phyloP scores from a whole-genome alignment of 1,140 invertebrate species.

The Phthorimaea operculella region DNA sequence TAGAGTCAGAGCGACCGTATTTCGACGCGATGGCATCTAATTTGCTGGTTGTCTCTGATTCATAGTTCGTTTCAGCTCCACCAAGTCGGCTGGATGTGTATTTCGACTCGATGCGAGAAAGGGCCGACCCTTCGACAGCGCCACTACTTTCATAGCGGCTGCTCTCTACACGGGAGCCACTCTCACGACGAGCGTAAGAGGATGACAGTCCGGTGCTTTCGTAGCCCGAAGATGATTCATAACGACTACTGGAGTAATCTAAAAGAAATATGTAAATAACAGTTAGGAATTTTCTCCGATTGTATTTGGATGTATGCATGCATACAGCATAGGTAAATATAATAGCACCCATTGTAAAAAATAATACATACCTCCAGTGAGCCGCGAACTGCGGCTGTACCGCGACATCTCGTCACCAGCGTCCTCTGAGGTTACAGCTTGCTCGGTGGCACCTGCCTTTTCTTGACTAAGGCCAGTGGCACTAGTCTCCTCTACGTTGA shows the following conservation, averaged over 20 bases:
- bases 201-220: slow-evolving; percentile 40
- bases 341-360: neutral
- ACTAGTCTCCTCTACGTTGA: slow-evolving; percentile 3
- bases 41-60: slow-evolving; percentile 24
- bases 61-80: slow-evolving; percentile 29
- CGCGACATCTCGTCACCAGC: slow-evolving; percentile 69
- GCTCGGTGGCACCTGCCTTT: slow-evolving; percentile 25
- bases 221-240: slow-evolving; percentile 61
- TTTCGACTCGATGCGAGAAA: slow-evolving; percentile 46
- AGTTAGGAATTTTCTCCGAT: slow-evolving; percentile 1
- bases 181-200: slow-evolving; percentile 47
- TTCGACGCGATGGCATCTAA: slow-evolving; percentile 39
- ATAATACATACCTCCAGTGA: slow-evolving; percentile 67
- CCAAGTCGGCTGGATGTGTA: slow-evolving; percentile 37
- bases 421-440: slow-evolving; percentile 58
- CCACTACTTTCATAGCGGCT: slow-evolving; percentile 37
- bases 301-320: neutral
- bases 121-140: slow-evolving; percentile 36
- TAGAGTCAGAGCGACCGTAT: slow-evolving; percentile 21
- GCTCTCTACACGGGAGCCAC: slow-evolving; percentile 45
- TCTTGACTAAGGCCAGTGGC: slow-evolving; percentile 20
- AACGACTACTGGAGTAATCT: slow-evolving; percentile 72
- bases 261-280: slow-evolving; percentile 23
- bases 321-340: neutral
- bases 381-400: slow-evolving; percentile 69